Evolutionary conservation across 2,113 vertebrate genomes (phyloP).

Genomic region (Grus americana): DNA sequence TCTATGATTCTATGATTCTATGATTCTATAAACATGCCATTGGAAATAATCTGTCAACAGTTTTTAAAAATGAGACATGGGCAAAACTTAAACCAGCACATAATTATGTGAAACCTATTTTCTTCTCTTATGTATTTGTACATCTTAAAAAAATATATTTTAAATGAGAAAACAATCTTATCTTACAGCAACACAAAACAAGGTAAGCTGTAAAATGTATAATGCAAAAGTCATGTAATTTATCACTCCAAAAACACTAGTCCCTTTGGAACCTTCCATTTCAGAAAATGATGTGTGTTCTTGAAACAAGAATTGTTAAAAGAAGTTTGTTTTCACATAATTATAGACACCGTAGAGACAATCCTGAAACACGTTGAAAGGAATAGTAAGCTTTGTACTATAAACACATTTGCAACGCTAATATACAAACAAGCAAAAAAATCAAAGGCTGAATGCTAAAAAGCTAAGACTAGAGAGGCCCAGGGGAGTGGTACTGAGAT

Average conservation of each 20-base stretch:
- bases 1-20: too few relatives aligned
- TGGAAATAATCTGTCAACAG: neutral
- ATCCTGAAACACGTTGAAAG: neutral
- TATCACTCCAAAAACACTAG: slow-evolving; percentile 1
- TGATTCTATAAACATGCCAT: neutral
- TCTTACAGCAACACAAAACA: slow-evolving; percentile 9
- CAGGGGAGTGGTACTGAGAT: neutral
- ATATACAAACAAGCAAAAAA: neutral
- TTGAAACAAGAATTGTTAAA: neutral
- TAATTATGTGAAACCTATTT: neutral
- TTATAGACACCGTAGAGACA: slow-evolving; percentile 3
- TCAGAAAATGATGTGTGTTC: neutral
- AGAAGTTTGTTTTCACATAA: slow-evolving; percentile 26
- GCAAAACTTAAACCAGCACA: neutral
- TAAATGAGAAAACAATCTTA: slow-evolving; percentile 25
- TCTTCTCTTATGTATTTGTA: neutral
- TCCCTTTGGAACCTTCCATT: slow-evolving; percentile 31
- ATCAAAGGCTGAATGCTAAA: neutral
- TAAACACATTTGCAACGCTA: neutral
- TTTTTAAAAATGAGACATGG: neutral
- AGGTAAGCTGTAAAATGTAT: neutral
- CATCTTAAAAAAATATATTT: neutral
- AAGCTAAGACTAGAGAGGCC: neutral
- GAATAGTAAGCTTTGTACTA: neutral
- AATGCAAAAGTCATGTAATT: neutral